Base-by-base conservation (phyloP, 1,140 invertebrate species). In the Ridgeia piscesae region DNA sequence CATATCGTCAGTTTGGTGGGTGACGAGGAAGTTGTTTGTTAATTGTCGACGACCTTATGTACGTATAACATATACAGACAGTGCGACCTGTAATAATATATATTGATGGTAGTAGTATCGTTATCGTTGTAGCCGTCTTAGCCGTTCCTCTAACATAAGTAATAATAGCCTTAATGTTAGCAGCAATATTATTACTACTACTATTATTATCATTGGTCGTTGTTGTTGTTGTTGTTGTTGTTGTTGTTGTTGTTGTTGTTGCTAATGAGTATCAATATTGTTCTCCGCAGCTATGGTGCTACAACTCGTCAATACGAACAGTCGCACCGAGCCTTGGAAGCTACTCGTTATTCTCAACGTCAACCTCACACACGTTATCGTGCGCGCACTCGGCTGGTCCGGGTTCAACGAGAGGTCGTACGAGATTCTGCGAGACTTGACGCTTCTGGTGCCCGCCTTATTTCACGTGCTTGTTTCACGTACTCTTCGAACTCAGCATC, bases 361-460 rank as follows among this genome's bases (percentile, higher is more conserved):
- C 93, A 97, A 97, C 34, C 93, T 97, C 35, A 95, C 97, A 92
- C 98, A 98, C 95, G 97, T 98, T 91, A 94, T 97, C 27, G 97
- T 97, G n/a, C 97, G 97, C 91, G 97, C 97, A 34, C 97, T 97
- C 94, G 98, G 98, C 96, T 97, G 98, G 94, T 98, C 98, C 95
- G 96, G 98, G 42, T 95, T 95, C 58, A 98, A 98, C 95, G 97
- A 98, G 50, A 94, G 91, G 93, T 96, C 97, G 34, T 97, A 97
- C 93, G 96, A 96, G 93, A 97, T 97, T 91, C 96, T 97, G 92
- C 96, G 97, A 14, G 97, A 98, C 95, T 95, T 98, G 92, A 97
- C 97, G 33, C 97, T 98, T 93, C 98, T 98, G 97, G 96, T 97
- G 91, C 97, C 97, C 8, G 97, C 98, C 94, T 94, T 97, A 89